Conservation (phyloP, 2,888 invertebrate genomes). For the Diogma glabrata region DNA sequence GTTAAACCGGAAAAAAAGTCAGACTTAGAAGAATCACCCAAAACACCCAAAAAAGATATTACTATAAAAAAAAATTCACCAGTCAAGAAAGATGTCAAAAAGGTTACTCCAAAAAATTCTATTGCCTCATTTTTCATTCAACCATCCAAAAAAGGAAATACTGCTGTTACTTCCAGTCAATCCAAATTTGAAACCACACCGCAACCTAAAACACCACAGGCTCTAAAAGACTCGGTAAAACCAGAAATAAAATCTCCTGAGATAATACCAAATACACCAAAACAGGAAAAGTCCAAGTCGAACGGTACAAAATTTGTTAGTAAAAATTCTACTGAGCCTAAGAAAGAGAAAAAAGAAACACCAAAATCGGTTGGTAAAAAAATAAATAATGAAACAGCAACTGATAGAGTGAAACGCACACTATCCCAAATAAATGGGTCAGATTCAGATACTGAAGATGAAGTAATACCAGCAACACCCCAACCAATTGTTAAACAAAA, state of each 20-base stretch:
- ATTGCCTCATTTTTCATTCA: constrained; percentile 7
- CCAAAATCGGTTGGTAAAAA: not conserved
- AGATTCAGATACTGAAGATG: constrained; percentile 1
- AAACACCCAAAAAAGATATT: not conserved
- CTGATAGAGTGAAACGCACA: not conserved
- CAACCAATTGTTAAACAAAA: too few species aligned
- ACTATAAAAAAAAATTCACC: not conserved
- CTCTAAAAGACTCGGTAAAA: not conserved
- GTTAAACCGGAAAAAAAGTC: too few species aligned
- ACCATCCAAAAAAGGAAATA: not conserved
- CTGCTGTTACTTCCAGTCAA: not conserved
- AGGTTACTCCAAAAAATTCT: not conserved
- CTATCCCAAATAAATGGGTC: not conserved
- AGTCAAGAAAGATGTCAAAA: not conserved
- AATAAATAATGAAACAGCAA: not conserved
- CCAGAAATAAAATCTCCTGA: not conserved
- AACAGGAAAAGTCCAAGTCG: too few species aligned
- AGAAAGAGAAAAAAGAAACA: too few species aligned
- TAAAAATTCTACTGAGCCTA: too few species aligned
- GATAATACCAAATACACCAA: not conserved
- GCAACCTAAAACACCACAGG: not conserved
- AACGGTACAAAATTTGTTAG: too few species aligned
- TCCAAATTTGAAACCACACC: not conserved
- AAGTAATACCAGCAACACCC: constrained; percentile 2
- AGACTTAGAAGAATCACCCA: too few species aligned